Percentiles rank a stretch among this genome's conserved stretches.
phyloP scores from a whole-genome alignment of 2,797 vertebrate species.

The Anguilla obscura region DNA sequence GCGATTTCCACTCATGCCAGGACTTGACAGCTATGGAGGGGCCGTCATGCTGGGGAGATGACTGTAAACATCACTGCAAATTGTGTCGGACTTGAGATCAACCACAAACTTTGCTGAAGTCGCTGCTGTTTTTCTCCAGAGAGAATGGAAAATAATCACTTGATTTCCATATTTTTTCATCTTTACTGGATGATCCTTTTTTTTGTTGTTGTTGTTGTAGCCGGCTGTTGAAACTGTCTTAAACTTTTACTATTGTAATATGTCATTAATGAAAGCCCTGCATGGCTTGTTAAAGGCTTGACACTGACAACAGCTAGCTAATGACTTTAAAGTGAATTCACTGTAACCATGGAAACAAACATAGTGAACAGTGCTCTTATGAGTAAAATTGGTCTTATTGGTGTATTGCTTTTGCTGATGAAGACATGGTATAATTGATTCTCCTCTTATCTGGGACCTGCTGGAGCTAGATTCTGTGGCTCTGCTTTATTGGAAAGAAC shows the following conservation, averaged over 20 bases:
- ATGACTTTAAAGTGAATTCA: background rate
- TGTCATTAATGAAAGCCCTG: background rate
- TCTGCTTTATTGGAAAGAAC: background rate
- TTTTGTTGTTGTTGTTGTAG: background rate
- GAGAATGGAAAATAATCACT: background rate
- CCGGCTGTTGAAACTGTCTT: background rate
- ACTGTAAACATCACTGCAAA: background rate
- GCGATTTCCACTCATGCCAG: conserved; percentile 51
- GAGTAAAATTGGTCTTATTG: background rate
- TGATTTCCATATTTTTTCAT: background rate
- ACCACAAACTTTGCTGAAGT: background rate
- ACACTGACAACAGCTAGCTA: background rate
- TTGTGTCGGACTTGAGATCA: background rate
- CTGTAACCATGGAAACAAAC: background rate
- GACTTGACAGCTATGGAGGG: conserved; percentile 61
- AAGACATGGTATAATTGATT: background rate
- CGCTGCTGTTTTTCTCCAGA: background rate
- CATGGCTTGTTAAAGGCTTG: background rate
- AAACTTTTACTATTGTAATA: background rate
- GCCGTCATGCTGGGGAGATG: conserved; percentile 51
- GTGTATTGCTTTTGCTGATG: background rate
- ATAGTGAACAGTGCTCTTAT: background rate
- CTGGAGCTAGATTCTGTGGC: background rate
- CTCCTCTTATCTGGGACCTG: background rate
- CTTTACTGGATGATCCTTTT: background rate